Evolutionary conservation across 2,113 vertebrate species (phyloP).

Genomic region (Vidua macroura): DNA sequence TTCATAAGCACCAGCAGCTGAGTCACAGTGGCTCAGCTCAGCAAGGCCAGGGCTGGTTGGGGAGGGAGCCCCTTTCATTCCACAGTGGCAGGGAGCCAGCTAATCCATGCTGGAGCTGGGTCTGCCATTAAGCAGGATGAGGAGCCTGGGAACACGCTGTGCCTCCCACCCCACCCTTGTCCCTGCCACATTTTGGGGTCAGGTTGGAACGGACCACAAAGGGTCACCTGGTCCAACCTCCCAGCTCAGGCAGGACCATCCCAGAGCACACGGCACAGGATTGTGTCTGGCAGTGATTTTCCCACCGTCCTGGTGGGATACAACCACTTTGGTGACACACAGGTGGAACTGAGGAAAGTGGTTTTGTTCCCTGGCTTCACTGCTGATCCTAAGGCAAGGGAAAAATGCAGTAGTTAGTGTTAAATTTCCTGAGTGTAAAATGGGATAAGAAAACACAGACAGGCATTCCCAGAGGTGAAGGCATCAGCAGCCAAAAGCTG

Average conservation of each 20-base stretch:
- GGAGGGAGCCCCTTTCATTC: background rate
- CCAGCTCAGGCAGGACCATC: background rate
- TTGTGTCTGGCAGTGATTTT: background rate
- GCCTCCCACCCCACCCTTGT: background rate
- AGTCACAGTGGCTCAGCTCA: background rate
- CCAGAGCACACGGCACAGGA: background rate
- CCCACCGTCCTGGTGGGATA: background rate
- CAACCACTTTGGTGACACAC: background rate
- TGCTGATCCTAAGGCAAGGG: background rate
- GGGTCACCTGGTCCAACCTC: background rate
- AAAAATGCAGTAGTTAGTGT: background rate
- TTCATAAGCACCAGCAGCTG: background rate
- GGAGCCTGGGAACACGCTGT: rapidly evolving
- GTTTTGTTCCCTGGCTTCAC: background rate
- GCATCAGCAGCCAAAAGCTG: background rate
- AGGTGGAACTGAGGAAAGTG: background rate
- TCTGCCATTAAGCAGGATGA: rapidly evolving
- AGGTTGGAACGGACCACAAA: background rate
- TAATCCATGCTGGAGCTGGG: rapidly evolving
- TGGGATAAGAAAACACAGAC: background rate
- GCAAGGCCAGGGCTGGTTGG: background rate
- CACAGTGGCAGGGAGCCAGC: background rate
- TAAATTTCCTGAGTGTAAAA: background rate
- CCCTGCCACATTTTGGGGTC: background rate
- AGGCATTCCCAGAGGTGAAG: background rate